phyloP scores from a whole-genome alignment of 2,797 vertebrate species.

The Enteromius viviparus region DNA sequence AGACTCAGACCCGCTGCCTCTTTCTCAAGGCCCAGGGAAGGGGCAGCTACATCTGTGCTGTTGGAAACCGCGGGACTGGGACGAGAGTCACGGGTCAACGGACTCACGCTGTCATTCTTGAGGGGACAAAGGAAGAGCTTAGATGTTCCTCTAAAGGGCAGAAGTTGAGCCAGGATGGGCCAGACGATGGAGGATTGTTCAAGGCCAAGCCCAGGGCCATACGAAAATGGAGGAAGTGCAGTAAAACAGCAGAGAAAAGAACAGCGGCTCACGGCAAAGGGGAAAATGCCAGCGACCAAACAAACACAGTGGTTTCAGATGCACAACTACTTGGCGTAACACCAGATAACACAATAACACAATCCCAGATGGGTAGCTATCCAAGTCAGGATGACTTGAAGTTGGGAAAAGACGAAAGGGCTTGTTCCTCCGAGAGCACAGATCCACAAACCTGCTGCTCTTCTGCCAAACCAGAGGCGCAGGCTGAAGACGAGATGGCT shows the following conservation, averaged over 20 bases:
- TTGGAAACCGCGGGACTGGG: conserved; percentile 62
- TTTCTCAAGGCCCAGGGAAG: conserved; percentile 76
- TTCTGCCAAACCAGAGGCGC: conserved; percentile 36
- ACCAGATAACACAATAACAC: conserved; percentile 29
- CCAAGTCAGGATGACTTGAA: background rate
- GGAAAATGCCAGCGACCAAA: conserved; percentile 22
- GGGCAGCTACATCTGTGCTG: conserved; percentile 73
- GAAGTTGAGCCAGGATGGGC: conserved; percentile 58
- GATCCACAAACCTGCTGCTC: conserved; percentile 44
- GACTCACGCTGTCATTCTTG: conserved; percentile 67
- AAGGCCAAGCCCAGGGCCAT: conserved; percentile 70
- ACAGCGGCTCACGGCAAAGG: conserved; percentile 54
- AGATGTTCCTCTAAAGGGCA: conserved; percentile 53
- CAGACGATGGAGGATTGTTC: conserved; percentile 52
- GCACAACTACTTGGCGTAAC: background rate
- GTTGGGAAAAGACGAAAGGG: conserved; percentile 8
- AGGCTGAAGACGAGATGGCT: conserved; percentile 23
- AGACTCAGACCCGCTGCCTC: conserved; percentile 80
- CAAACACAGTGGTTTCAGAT: conserved; percentile 20
- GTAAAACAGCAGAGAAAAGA: conserved; percentile 62
- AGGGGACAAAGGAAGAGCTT: conserved; percentile 66
- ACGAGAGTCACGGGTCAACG: conserved; percentile 27
- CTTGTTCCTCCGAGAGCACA: conserved; percentile 8
- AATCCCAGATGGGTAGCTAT: conserved; percentile 15
- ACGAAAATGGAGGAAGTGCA: conserved; percentile 79